These are phyloP conservation scores for Carettochelys insculpta DNA, from an alignment of 2,113 vertebrate species.

Conservation along the genomic window DNA sequence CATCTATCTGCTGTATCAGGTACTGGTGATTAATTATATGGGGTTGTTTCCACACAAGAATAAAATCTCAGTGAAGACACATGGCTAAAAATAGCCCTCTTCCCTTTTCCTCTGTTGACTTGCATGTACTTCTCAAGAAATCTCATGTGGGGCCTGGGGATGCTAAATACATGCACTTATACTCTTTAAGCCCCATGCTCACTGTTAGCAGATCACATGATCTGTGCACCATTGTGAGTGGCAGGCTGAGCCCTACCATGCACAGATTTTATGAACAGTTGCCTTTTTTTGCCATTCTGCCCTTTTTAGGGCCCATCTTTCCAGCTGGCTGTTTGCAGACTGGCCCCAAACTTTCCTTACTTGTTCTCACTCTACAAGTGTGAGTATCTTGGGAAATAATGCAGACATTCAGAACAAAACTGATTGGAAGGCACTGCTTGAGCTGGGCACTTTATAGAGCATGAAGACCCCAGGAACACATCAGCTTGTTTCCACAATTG, in stretches of 20 bases:
- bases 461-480: background rate
- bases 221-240: fast-evolving
- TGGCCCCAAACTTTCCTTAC: background rate
- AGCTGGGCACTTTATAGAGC: background rate
- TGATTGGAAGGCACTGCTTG: fast-evolving
- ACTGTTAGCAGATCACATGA: fast-evolving
- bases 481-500: fast-evolving
- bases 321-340: background rate
- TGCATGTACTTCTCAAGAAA: fast-evolving
- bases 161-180: background rate
- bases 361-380: fast-evolving
- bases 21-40: background rate
- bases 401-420: fast-evolving
- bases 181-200: background rate
- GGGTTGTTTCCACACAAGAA: fast-evolving
- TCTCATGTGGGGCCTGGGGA: fast-evolving
- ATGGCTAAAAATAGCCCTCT: conserved; percentile 44
- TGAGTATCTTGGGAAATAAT: fast-evolving
- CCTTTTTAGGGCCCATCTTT: background rate
- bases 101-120: background rate
- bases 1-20: no score
- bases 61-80: fast-evolving
- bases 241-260: background rate
- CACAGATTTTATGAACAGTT: background rate
- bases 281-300: background rate